A percentile compares a stretch with the other conserved stretches of the same genome.
Conservation (phyloP, 2,888 invertebrate genomes). For the Eupithecia centaureata region DNA sequence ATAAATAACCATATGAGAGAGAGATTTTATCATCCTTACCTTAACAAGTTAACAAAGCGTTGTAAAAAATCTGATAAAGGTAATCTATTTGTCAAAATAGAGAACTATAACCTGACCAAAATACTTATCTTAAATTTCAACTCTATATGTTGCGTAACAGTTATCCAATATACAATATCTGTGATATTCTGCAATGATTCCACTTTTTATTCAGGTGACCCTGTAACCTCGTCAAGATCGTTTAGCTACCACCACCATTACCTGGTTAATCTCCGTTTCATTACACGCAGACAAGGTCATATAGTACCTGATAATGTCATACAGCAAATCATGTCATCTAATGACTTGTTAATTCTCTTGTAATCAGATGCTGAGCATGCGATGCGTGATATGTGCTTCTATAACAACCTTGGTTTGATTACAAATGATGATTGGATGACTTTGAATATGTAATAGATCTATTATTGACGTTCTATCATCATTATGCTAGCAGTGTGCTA, state of each 20-base stretch:
- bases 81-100: background rate
- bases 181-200: background rate
- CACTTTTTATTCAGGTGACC: background rate
- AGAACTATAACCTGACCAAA: background rate
- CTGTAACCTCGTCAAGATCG: slow-evolving; percentile 10
- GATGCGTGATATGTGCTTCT: slow-evolving; percentile 26
- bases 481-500: background rate
- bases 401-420: slow-evolving; percentile 27
- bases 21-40: background rate
- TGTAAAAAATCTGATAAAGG: background rate
- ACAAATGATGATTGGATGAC: slow-evolving; percentile 21
- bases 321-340: slow-evolving; percentile 34
- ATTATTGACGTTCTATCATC: slow-evolving; percentile 9
- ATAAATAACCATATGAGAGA: background rate
- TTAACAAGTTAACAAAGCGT: background rate
- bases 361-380: slow-evolving; percentile 39
- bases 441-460: slow-evolving; percentile 25
- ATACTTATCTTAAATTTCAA: background rate
- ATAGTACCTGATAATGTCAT: slow-evolving; percentile 8
- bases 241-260: slow-evolving; percentile 16
- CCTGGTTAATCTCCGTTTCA: slow-evolving; percentile 24
- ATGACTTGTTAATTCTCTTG: slow-evolving; percentile 35
- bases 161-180: background rate
- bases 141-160: background rate
- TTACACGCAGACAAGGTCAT: slow-evolving; percentile 31